Percentiles rank a stretch among this genome's conserved stretches.
phyloP scores from a whole-genome alignment of 2,113 vertebrate species.

The Periophthalmodon schlosseri region DNA sequence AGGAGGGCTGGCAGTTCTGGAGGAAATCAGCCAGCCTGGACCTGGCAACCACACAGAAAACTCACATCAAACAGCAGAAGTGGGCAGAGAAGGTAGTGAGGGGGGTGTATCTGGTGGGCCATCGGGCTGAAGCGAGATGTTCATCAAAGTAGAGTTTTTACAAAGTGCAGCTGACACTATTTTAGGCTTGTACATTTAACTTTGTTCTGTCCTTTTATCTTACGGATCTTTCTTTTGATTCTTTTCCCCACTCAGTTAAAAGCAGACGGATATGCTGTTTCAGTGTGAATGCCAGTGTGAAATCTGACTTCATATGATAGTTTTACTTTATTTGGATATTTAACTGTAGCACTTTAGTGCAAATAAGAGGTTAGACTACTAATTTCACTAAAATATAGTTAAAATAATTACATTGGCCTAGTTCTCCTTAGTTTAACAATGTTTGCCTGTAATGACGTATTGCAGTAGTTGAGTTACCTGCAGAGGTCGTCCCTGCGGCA shows the following conservation, averaged over 20 bases:
- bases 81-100: conserved; percentile 2
- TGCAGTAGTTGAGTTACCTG: conserved; percentile 78
- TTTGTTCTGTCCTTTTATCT: not conserved
- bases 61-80: conserved; percentile 34
- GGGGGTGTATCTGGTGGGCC: conserved; percentile 2
- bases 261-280: not conserved
- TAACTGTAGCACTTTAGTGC: not conserved
- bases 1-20: conserved; percentile 83
- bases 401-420: not conserved
- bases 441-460: not conserved
- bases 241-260: not conserved
- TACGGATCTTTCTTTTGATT: not conserved
- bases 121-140: not conserved
- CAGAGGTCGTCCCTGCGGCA: conserved; percentile 87
- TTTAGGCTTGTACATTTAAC: conserved; percentile 5
- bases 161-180: not conserved
- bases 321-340: not conserved
- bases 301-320: too few relatives aligned
- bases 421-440: not conserved
- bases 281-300: not conserved
- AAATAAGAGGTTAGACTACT: not conserved
- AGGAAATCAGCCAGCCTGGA: conserved; percentile 92
- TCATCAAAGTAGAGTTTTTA: not conserved
- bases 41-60: conserved; percentile 73
- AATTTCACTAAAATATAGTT: too few relatives aligned